phyloP scores from a whole-genome alignment of 1,140 invertebrate species.

The Camponotus vicinus region DNA sequence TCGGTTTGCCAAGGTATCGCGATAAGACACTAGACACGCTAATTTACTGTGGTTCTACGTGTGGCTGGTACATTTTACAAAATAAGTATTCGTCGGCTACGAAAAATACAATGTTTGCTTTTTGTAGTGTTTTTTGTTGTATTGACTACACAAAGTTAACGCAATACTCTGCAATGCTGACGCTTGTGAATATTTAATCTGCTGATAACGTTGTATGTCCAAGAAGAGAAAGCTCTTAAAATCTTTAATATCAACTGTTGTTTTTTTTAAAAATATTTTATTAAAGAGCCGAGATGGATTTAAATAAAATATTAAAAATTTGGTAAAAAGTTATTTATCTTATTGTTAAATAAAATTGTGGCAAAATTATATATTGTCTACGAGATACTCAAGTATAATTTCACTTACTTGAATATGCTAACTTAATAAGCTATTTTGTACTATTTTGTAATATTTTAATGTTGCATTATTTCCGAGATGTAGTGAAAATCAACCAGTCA shows the following conservation, averaged over 20 bases:
- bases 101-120: conserved; percentile 12
- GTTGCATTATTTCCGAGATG: neutral
- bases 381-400: no score
- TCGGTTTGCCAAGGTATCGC: conserved; percentile 13
- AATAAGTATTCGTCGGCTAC: conserved; percentile 29
- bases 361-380: no score
- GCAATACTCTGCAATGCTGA: neutral
- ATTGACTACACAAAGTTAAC: neutral
- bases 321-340: no score
- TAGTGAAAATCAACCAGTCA: neutral
- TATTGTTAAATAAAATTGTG: no score
- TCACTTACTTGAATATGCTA: no score
- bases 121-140: no score
- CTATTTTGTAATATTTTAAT: neutral
- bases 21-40: conserved; percentile 50
- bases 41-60: neutral
- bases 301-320: no score
- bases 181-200: neutral
- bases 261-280: neutral
- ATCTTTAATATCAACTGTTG: neutral
- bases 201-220: neutral
- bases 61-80: neutral
- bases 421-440: no score
- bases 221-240: neutral
- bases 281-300: no score